Evolutionary conservation across 2,797 vertebrate genomes (phyloP).

Genomic region (Threskiornis aethiopicus): DNA sequence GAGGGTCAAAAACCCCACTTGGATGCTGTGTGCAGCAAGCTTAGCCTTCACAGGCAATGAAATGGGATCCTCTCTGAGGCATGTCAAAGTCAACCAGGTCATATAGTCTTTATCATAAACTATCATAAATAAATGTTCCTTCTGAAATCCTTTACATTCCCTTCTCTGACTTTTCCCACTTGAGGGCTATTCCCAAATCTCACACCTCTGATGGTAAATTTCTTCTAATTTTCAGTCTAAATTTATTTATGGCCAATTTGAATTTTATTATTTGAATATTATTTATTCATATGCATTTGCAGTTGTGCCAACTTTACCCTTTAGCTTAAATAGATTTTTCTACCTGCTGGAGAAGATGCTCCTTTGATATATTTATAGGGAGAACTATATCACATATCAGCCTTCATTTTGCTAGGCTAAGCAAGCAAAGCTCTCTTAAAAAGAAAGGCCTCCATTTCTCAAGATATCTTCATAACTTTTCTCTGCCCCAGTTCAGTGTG

Average conservation of each 20-base stretch:
- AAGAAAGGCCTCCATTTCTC: not conserved
- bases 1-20: not conserved
- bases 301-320: not conserved
- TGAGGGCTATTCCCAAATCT: not conserved
- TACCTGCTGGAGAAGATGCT: constrained; percentile 24
- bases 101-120: not conserved
- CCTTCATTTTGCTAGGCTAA: constrained; percentile 42
- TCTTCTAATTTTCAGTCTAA: constrained; percentile 5
- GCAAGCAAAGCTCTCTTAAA: constrained; percentile 2
- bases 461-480: not conserved
- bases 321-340: constrained; percentile 35
- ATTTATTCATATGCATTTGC: constrained; percentile 34
- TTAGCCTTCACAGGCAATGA: not conserved
- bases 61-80: not conserved
- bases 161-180: not conserved
- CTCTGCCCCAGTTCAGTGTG: not conserved
- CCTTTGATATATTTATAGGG: constrained; percentile 40
- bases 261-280: constrained; percentile 45
- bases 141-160: not conserved
- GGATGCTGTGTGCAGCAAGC: not conserved
- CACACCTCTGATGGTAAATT: not conserved
- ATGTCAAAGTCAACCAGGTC: not conserved
- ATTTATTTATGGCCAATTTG: constrained; percentile 14
- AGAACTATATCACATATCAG: constrained; percentile 35
- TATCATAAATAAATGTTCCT: not conserved